phyloP scores from a whole-genome alignment of 2,888 invertebrate genomes.

The Odontothrips loti region DNA sequence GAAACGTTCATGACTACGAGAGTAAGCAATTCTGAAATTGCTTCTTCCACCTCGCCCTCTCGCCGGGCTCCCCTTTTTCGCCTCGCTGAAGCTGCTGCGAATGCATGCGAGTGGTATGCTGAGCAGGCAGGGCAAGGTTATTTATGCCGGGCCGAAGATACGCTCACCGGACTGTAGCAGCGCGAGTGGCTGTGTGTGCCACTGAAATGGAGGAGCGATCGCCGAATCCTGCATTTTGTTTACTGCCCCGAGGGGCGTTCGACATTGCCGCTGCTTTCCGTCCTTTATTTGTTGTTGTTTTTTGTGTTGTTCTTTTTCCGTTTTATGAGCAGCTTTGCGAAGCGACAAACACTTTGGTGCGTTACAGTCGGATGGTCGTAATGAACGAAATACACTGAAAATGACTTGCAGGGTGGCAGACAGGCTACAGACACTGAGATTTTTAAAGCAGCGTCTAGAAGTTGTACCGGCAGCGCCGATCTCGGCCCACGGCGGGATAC shows the following conservation, averaged over 20 bases:
- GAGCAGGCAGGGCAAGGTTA: background rate
- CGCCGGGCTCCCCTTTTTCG: background rate
- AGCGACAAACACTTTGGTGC: too few species aligned
- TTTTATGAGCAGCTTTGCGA: too few species aligned
- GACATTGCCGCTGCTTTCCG: background rate
- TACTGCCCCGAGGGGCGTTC: background rate
- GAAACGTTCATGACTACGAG: conserved; percentile 24
- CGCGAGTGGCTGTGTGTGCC: too few species aligned
- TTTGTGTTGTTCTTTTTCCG: too few species aligned
- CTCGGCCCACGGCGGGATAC: background rate
- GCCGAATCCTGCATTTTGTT: background rate
- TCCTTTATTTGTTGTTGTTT: background rate
- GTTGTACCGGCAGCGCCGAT: background rate
- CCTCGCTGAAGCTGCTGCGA: background rate
- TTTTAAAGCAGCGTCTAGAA: background rate
- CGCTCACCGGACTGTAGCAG: background rate
- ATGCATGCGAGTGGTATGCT: background rate
- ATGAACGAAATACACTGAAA: too few species aligned
- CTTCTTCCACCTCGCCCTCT: background rate
- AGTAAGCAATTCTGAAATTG: conserved; percentile 26
- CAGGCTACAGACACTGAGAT: too few species aligned
- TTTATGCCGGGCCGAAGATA: background rate
- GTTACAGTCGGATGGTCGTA: too few species aligned
- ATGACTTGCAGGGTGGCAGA: too few species aligned
- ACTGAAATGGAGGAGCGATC: background rate